phyloP scores from a whole-genome alignment of 2,797 vertebrate species.

The Tenualosa thibaudeaui region DNA sequence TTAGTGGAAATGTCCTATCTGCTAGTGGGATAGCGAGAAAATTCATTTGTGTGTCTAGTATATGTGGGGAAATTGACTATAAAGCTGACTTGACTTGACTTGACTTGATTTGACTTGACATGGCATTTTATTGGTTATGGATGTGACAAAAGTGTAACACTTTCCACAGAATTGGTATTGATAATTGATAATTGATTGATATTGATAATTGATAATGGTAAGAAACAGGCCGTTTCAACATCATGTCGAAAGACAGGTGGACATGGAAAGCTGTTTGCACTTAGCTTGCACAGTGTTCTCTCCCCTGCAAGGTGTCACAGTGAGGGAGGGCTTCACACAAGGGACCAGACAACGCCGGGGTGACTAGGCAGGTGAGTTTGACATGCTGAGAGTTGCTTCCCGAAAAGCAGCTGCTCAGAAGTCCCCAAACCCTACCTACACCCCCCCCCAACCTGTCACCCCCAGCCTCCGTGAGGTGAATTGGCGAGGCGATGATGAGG shows the following conservation, averaged over 20 bases:
- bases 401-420: not conserved
- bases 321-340: not conserved
- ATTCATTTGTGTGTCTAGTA: too few relatives aligned
- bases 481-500: not conserved
- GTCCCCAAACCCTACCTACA: not conserved
- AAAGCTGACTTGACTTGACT: too few relatives aligned
- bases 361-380: not conserved
- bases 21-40: too few relatives aligned
- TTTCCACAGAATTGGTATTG: not conserved
- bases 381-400: not conserved
- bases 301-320: not conserved
- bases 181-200: too few relatives aligned
- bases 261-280: not conserved
- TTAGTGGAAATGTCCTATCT: too few relatives aligned
- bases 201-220: not conserved
- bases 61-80: too few relatives aligned
- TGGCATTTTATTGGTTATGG: too few relatives aligned
- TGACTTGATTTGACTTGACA: too few relatives aligned
- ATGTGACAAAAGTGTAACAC: too few relatives aligned
- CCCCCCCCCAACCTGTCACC: too few relatives aligned
- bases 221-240: not conserved
- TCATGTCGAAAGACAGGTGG: not conserved
- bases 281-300: not conserved
- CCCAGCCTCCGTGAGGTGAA: constrained; percentile 15
- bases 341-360: not conserved